Percentiles rank a stretch among this genome's conserved stretches.
Conservation (phyloP, 2,888 invertebrate species). For the Nemapogon koenigi region DNA sequence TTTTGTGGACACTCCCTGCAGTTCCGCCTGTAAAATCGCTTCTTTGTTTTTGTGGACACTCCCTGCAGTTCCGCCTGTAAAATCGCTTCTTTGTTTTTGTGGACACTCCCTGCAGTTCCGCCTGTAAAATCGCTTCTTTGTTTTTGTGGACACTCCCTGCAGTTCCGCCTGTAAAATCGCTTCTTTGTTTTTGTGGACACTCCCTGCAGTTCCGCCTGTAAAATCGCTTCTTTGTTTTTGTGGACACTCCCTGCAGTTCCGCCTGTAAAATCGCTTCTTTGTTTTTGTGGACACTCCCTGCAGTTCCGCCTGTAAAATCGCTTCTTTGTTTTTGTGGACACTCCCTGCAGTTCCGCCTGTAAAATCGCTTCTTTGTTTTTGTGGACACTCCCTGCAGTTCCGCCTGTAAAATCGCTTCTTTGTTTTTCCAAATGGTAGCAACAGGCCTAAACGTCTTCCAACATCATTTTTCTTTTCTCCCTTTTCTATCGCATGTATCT, state of each 20-base stretch:
- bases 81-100: slow-evolving; percentile 21
- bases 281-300: slow-evolving; percentile 20
- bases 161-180: slow-evolving; percentile 20
- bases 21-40: slow-evolving; percentile 20
- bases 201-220: slow-evolving; percentile 19
- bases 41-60: slow-evolving; percentile 20
- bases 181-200: slow-evolving; percentile 21
- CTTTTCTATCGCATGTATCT: neutral
- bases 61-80: slow-evolving; percentile 19
- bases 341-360: slow-evolving; percentile 19
- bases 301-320: slow-evolving; percentile 19
- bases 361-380: slow-evolving; percentile 22
- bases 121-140: slow-evolving; percentile 21
- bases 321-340: slow-evolving; percentile 20
- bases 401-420: neutral
- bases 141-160: slow-evolving; percentile 21
- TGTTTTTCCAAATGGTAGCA: slow-evolving; percentile 2
- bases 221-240: slow-evolving; percentile 22
- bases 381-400: too few relatives aligned
- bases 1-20: slow-evolving; percentile 20
- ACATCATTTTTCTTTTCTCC: slow-evolving; percentile 2
- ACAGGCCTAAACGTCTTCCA: slow-evolving; percentile 1
- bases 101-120: slow-evolving; percentile 18
- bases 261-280: slow-evolving; percentile 22
- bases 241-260: slow-evolving; percentile 18